Evolutionary conservation across 2,797 vertebrate genomes (phyloP), one percentile per base, ranked within the genome.

Genomic region (Pangasius djambal): DNA sequence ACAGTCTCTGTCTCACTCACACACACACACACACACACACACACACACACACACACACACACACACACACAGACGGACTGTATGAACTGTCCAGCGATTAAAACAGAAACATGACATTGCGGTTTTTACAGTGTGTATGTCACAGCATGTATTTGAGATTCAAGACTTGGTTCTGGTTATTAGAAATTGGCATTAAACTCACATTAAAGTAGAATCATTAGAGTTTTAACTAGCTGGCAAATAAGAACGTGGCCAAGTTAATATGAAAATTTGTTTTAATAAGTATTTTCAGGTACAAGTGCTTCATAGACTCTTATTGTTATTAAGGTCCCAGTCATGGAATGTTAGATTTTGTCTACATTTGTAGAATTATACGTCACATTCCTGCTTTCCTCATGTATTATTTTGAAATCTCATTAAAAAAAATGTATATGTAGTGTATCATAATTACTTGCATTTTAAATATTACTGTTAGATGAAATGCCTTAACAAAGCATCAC

Each of bases 191-290:
- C 16, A 70, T 18, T 70, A 70, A 70, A 20, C 34, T 70, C 16
- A 16, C 28, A 75, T 7, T 37, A 13, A 59, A 40, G 0, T 55
- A 7, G 20, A 82, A 82, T 61, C 31, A 61, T 18, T 12, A 40
- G 20, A 0, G 3, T 57, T 79, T 55, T 55, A 77, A 48, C 44
- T 28, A 77, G 48, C 48, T 79, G n/a, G 5, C 4, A 52, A 78
- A 74, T 28, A 63, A 83, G 67, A 86, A 75, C 65, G 22, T 9
- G 67, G 10, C 5, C 44, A 86, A n/a, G 34, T 20, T 75, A 44
- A 75, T 85, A 88, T 44, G 79, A 82, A 70, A 86, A 75, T 31
- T 40, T 55, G n/a, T 22, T 89, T 89, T 89, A 89, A 70, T 89
- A 63, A 79, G 50, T 34, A 59, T 59, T 50, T 34, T 85, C 69